Percentiles rank a stretch among this genome's conserved stretches.
These are phyloP conservation scores for Marmota monax DNA, from an alignment of 2,113 vertebrate species.

Conservation along the genomic window DNA sequence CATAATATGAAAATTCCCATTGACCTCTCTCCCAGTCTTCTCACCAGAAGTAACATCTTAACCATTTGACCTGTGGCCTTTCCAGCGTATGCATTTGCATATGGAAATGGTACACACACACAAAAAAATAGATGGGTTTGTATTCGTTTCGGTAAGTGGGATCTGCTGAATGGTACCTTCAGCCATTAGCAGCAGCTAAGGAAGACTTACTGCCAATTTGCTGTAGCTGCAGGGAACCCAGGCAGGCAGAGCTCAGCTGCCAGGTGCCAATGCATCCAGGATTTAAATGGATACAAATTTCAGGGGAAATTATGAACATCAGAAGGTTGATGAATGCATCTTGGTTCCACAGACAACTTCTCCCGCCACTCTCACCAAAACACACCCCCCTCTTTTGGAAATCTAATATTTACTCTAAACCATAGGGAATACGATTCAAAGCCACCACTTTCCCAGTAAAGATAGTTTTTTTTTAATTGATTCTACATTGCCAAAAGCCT, in stretches of 20 bases:
- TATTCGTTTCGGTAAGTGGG: slow-evolving; percentile 11
- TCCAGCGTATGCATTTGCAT: neutral
- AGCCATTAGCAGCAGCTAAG: slow-evolving; percentile 63
- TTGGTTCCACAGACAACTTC: neutral
- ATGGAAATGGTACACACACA: neutral
- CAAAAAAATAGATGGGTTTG: neutral
- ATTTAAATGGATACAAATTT: slow-evolving; percentile 52
- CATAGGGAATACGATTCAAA: slow-evolving; percentile 18
- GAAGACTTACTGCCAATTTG: slow-evolving; percentile 61
- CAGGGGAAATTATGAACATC: neutral
- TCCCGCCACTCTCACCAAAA: neutral
- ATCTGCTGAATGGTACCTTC: neutral
- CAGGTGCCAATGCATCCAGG: slow-evolving; percentile 15
- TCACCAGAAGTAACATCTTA: neutral
- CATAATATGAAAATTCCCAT: neutral
- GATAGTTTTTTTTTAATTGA: neutral
- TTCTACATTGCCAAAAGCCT: neutral
- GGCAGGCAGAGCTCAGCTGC: slow-evolving; percentile 40
- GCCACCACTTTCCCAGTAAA: neutral
- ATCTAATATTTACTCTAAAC: slow-evolving; percentile 32
- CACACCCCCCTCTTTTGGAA: neutral
- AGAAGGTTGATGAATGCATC: neutral
- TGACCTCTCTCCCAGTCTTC: neutral
- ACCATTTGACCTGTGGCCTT: neutral
- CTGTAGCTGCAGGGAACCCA: slow-evolving; percentile 63